These are phyloP conservation scores for Pheosia tremula DNA, from an alignment of 2,888 invertebrate species.

Conservation along the genomic window DNA sequence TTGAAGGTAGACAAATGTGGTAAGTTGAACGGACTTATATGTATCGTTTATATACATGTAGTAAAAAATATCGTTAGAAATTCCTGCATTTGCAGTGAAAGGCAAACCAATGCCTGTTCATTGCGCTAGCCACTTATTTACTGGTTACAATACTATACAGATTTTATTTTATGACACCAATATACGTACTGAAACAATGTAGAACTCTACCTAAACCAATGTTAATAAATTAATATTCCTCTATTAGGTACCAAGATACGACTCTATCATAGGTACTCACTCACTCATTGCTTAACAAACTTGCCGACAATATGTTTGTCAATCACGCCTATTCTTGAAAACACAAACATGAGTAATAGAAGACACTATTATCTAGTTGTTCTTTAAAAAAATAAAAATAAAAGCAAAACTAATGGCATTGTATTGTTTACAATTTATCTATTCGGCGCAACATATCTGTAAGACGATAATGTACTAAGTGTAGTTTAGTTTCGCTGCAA, in stretches of 20 bases:
- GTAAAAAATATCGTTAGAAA: background rate
- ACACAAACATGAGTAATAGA: background rate
- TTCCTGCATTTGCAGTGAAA: background rate
- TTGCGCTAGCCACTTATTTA: no score
- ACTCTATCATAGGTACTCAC: background rate
- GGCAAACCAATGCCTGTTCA: background rate
- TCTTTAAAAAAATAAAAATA: background rate
- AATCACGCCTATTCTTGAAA: background rate
- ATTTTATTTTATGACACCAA: background rate
- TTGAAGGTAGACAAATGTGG: slow-evolving; percentile 17
- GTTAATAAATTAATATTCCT: background rate
- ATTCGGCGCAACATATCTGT: no score
- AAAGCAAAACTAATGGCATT: background rate
- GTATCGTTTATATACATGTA: background rate
- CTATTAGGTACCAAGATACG: no score
- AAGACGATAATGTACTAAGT: no score
- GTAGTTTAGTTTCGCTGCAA: no score
- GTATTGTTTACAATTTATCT: background rate
- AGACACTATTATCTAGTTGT: background rate
- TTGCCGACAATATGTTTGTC: background rate
- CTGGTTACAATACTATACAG: no score
- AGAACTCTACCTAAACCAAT: background rate
- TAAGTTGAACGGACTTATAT: slow-evolving; percentile 5
- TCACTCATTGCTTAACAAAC: background rate
- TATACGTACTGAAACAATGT: background rate